phyloP scores from a whole-genome alignment of 2,888 invertebrate genomes.

The Trisateles emortualis region DNA sequence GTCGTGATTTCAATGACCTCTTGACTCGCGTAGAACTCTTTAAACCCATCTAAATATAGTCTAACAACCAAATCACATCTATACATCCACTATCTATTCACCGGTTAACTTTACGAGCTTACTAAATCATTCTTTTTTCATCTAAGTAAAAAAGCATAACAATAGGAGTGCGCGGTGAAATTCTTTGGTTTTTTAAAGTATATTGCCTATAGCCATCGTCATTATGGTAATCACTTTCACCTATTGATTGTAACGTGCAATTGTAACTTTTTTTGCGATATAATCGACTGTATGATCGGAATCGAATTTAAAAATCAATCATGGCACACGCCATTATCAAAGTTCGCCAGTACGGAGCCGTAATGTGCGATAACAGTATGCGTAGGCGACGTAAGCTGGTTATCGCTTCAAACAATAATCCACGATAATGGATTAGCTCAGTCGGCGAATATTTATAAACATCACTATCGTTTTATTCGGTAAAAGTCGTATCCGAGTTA shows the following conservation, averaged over 20 bases:
- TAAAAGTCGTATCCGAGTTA: slow-evolving; percentile 63
- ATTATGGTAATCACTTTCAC: slow-evolving; percentile 51
- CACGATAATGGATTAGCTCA: slow-evolving; percentile 84
- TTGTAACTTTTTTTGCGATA: slow-evolving; percentile 33
- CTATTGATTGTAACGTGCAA: slow-evolving; percentile 35
- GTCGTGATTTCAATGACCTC: background rate
- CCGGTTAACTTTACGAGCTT: slow-evolving; percentile 35
- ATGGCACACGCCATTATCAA: slow-evolving; percentile 54
- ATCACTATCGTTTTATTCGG: slow-evolving; percentile 73
- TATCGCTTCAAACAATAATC: slow-evolving; percentile 82
- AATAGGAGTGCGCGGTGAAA: slow-evolving; percentile 41
- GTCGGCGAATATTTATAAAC: slow-evolving; percentile 79
- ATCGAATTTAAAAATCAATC: slow-evolving; percentile 60
- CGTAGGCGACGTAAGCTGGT: slow-evolving; percentile 68
- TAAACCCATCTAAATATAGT: slow-evolving; percentile 2
- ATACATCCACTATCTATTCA: slow-evolving; percentile 35
- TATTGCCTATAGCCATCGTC: slow-evolving; percentile 33
- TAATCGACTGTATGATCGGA: slow-evolving; percentile 46
- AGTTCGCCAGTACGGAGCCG: slow-evolving; percentile 41
- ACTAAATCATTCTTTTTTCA: slow-evolving; percentile 36
- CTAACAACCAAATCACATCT: slow-evolving; percentile 31
- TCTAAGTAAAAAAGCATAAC: slow-evolving; percentile 37
- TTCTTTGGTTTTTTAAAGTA: slow-evolving; percentile 41
- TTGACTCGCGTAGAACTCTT: slow-evolving; percentile 4
- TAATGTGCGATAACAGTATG: slow-evolving; percentile 56